Evolutionary conservation across 2,113 vertebrate genomes (phyloP), one percentile per base, ranked within the genome.

Genomic region (Scatophagus argus): DNA sequence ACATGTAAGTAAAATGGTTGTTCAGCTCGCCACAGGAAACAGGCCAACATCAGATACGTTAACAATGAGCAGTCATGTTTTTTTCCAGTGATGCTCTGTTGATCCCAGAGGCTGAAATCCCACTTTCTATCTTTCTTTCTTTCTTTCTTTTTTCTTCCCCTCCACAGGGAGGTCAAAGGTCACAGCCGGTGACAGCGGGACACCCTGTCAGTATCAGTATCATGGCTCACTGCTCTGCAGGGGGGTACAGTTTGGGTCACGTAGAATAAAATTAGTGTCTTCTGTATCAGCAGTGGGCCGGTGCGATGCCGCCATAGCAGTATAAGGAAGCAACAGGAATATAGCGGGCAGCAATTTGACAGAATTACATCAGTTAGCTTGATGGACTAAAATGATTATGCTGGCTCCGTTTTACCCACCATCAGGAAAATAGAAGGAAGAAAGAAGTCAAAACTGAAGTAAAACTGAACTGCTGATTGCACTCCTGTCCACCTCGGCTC

Each of bases 351-450:
- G 63, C 47, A 2, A 41, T 31, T 12, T 21, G 8, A 27, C 46
- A 55, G 27, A 47, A 83, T 74, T 23, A 17, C 44, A 77, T 82
- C 44, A 63, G 16, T 75, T 46, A 41, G 47, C 59, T 56, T 64
- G 25, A 77, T 31, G 27, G 23, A 16, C 10, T 47, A 34, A 59
- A 31, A 59, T 41, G 32, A 59, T n/a, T n/a, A 25, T 41, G 11
- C 23, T 39, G 36, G 23, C 23, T 23, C 10, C 13, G n/a, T 54
- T 46, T 59, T 13, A 54, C 25, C 6, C 21, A 44, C 13, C 21
- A 46, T 21, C 17, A 54, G 44, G 16, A 38, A 44, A 39, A 11
- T n/a, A n/a, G n/a, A n/a, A n/a, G n/a, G n/a, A n/a, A n/a, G n/a
- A n/a, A n/a, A n/a, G n/a, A n/a, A n/a, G n/a, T n/a, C n/a, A n/a